phyloP scores from a whole-genome alignment of 2,797 vertebrate species.

The Myotis vivesi region DNA sequence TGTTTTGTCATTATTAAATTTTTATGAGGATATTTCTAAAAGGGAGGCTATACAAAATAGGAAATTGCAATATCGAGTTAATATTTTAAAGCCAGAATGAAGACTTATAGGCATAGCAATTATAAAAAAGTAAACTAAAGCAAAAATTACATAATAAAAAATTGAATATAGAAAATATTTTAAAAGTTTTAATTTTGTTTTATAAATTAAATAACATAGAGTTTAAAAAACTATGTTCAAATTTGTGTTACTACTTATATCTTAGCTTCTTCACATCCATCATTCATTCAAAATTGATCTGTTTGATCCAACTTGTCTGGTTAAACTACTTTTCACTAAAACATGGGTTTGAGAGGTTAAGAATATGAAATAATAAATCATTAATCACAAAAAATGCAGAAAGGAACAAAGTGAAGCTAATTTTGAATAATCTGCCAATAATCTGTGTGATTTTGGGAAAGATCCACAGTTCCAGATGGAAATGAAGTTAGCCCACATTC shows the following conservation, averaged over 20 bases:
- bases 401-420: not conserved
- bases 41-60: not conserved
- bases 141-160: not conserved
- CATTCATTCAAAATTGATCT: not conserved
- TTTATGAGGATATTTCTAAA: not conserved
- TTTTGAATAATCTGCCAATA: not conserved
- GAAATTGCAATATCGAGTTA: not conserved
- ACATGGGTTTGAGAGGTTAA: not conserved
- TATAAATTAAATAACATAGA: not conserved
- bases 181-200: not conserved
- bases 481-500: not conserved
- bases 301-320: not conserved
- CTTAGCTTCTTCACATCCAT: not conserved
- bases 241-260: not conserved
- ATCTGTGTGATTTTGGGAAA: not conserved
- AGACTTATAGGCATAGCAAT: constrained; percentile 29
- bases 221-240: not conserved
- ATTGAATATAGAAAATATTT: not conserved
- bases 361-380: not conserved
- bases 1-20: not conserved
- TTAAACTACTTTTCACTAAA: not conserved
- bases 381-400: not conserved
- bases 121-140: not conserved
- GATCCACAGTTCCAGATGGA: not conserved
- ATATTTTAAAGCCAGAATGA: constrained; percentile 25